phyloP scores from a whole-genome alignment of 2,888 invertebrate genomes.

The Catocala sponsa region DNA sequence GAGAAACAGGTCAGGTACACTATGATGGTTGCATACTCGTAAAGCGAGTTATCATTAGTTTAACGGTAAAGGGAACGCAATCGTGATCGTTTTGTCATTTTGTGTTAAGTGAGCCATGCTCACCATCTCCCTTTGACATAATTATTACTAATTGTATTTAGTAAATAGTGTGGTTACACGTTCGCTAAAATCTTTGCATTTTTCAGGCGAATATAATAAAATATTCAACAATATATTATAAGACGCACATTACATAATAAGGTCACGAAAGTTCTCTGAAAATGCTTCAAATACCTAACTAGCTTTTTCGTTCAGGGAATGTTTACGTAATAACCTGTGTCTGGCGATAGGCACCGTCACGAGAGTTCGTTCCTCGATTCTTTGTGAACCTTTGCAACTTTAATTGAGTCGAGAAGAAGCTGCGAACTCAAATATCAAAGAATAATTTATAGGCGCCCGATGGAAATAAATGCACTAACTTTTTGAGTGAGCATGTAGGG shows the following conservation, averaged over 20 bases:
- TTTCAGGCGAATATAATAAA: background rate
- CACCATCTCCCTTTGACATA: too few species aligned
- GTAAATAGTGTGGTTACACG: too few species aligned
- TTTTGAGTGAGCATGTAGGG: constrained; percentile 27
- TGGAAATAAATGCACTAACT: constrained; percentile 48
- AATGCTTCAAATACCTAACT: constrained; percentile 1
- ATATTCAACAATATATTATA: background rate
- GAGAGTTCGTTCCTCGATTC: constrained; percentile 40
- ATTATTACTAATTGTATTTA: too few species aligned
- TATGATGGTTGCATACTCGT: too few species aligned
- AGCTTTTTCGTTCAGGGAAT: constrained; percentile 18
- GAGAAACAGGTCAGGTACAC: too few species aligned
- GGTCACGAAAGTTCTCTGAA: background rate
- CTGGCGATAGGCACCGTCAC: constrained; percentile 33
- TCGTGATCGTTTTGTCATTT: too few species aligned
- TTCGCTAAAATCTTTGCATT: too few species aligned
- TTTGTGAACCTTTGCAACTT: constrained; percentile 62
- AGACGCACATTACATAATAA: background rate
- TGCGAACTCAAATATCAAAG: constrained; percentile 57
- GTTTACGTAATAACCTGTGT: constrained; percentile 30
- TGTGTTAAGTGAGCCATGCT: too few species aligned
- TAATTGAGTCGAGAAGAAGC: constrained; percentile 67
- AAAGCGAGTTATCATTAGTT: too few species aligned
- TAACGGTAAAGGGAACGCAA: too few species aligned
- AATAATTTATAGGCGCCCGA: constrained; percentile 56